A percentile compares a stretch with the other conserved stretches of the same genome.
phyloP scores from a whole-genome alignment of 2,888 invertebrate genomes.

The Sepioteuthis lessoniana region DNA sequence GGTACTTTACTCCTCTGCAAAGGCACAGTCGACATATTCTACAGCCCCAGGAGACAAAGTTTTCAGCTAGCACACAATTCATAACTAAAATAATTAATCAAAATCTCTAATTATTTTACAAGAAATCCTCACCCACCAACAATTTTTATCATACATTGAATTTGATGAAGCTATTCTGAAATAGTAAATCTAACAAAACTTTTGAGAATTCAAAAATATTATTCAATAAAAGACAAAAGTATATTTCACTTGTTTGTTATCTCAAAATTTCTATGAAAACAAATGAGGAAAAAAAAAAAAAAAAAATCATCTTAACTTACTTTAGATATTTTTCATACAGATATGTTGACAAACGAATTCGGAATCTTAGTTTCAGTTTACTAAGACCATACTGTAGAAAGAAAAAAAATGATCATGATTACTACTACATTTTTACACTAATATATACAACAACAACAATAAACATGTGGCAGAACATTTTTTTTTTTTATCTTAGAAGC shows the following conservation, averaged over 20 bases:
- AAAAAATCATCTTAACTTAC: slow-evolving; percentile 78
- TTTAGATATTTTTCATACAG: slow-evolving; percentile 93
- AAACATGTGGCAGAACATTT: no score
- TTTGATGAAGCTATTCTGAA: not conserved
- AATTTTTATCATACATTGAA: not conserved
- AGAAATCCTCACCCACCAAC: no score
- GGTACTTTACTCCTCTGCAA: no score
- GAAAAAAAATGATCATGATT: slow-evolving; percentile 41
- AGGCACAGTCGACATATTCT: no score
- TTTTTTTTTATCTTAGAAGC: no score
- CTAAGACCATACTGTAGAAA: slow-evolving; percentile 86
- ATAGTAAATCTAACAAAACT: not conserved
- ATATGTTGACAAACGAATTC: slow-evolving; percentile 90
- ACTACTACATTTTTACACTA: not conserved
- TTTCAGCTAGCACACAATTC: no score
- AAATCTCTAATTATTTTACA: no score
- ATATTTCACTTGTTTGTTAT: not conserved
- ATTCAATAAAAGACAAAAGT: not conserved
- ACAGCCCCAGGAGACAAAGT: no score
- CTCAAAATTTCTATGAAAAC: not conserved
- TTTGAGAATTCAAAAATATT: not conserved
- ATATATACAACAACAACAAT: no score
- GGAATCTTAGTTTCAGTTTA: slow-evolving; percentile 90
- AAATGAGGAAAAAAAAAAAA: not conserved
- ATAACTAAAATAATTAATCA: no score